Conservation (phyloP, 2,797 vertebrate species). For the Tenualosa ilisha region DNA sequence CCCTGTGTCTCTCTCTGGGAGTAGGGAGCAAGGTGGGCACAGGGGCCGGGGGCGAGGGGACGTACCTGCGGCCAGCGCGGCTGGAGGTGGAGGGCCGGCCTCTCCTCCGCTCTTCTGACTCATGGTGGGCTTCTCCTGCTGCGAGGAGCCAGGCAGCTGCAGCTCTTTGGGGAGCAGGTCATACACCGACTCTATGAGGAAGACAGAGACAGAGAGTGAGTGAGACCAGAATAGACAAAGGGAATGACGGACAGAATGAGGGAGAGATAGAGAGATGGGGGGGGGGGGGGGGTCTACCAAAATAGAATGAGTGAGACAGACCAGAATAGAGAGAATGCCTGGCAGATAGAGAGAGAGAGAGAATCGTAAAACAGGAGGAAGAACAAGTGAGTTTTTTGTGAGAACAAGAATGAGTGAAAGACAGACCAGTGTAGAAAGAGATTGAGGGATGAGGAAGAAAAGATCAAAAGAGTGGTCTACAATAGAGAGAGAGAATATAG, state of each 20-base stretch:
- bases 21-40: not conserved
- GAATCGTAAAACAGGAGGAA: not conserved
- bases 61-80: slow-evolving; percentile 97
- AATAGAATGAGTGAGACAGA: slow-evolving; percentile 17
- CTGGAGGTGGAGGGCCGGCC: slow-evolving; percentile 91
- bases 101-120: slow-evolving; percentile 99
- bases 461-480: slow-evolving; percentile 56
- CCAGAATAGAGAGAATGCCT: not conserved
- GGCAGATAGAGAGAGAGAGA: not conserved
- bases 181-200: slow-evolving; percentile 21
- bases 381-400: not conserved
- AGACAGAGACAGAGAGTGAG: not conserved
- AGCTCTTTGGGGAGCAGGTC: slow-evolving; percentile 73
- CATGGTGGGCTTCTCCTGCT: slow-evolving; percentile 91
- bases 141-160: slow-evolving; percentile 79
- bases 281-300: slow-evolving; percentile 36
- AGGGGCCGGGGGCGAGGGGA: not conserved
- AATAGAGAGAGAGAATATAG: not conserved
- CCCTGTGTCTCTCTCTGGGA: not conserved
- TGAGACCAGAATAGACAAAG: not conserved
- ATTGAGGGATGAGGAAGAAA: slow-evolving; percentile 43
- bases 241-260: not conserved
- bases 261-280: slow-evolving; percentile 30
- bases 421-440: slow-evolving; percentile 28
- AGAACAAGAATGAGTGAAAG: not conserved